Evolutionary conservation across 2,888 invertebrate species (phyloP).

Genomic region (Dione juno): DNA sequence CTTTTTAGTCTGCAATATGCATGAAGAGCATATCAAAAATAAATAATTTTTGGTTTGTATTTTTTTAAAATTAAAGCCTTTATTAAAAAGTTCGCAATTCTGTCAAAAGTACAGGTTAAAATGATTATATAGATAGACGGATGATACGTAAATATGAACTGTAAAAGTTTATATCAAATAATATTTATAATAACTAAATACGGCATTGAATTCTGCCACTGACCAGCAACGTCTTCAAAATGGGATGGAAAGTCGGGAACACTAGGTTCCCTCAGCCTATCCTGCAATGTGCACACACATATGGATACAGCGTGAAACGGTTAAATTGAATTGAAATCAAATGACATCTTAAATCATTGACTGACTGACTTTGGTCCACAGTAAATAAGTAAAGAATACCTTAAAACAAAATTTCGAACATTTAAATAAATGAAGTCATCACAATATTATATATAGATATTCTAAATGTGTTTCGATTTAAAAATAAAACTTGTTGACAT

Average conservation of each 20-base stretch:
- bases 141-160: background rate
- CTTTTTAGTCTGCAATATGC: constrained; percentile 25
- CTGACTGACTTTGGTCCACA: background rate
- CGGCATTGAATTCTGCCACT: too few relatives aligned
- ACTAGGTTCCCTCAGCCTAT: too few relatives aligned
- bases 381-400: background rate
- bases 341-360: background rate
- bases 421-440: constrained; percentile 36
- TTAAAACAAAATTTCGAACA: constrained; percentile 1
- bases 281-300: too few relatives aligned
- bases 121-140: background rate
- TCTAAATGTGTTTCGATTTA: constrained; percentile 47
- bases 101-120: too few relatives aligned
- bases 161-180: background rate
- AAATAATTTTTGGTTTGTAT: background rate
- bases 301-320: too few relatives aligned
- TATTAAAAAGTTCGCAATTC: too few relatives aligned
- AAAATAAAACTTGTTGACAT: constrained; percentile 68
- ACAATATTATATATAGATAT: constrained; percentile 44
- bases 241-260: too few relatives aligned
- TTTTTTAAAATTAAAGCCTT: background rate
- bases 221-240: too few relatives aligned
- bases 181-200: background rate
- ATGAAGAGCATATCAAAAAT: constrained; percentile 4
- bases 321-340: too few relatives aligned